Base-by-base conservation (phyloP, 2,797 vertebrate species). In the Sternarchorhynchus goeldii region DNA sequence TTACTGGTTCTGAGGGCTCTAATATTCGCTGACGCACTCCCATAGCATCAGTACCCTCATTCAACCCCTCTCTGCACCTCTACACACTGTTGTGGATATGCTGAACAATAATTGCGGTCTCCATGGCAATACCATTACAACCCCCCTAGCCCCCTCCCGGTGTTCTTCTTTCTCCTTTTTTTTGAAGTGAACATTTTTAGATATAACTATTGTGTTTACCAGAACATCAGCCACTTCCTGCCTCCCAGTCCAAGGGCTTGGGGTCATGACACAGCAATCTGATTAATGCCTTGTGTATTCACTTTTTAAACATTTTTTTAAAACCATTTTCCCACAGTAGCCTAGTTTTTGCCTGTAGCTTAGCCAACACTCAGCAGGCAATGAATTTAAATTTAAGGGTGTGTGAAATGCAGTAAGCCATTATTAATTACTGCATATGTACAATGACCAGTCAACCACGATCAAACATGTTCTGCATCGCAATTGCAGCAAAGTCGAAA, bases 1-100 rank as follows among this genome's bases (percentile, higher is more conserved):
- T 93, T 91, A 93, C 90, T 88, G 88, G 88, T 87, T 85, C 86
- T 81, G 87, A 85, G 85, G 85, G 87, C 88, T 87, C 88, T 90
- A 88, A 91, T 91, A 88, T 90, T 90, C 88, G 84, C 82, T 83
- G 89, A 89, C 85, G 86, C 85, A 88, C 84, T 85, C 87, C 71
- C 64, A 78, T 45, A 75, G n/a, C 76, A 79, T 81, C 58, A 85
- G 87, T 85, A 73, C 77, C 86, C 84, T 87, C 83, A 78, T 83
- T 81, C 83, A 84, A 82, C 82, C 72, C 87, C 85, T 87, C 86
- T 89, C 88, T 84, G 84, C 79, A 86, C 82, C 87, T 85, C 82
- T 89, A 60, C 39, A 58, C 81, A 83, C 84, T 91, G 92, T 88
- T 87, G 87, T 80, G 90, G 77, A 78, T 87, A 87, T 81, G 56